Base-by-base conservation (phyloP, 1,140 invertebrate genomes). In the Drosophila carrolli region DNA sequence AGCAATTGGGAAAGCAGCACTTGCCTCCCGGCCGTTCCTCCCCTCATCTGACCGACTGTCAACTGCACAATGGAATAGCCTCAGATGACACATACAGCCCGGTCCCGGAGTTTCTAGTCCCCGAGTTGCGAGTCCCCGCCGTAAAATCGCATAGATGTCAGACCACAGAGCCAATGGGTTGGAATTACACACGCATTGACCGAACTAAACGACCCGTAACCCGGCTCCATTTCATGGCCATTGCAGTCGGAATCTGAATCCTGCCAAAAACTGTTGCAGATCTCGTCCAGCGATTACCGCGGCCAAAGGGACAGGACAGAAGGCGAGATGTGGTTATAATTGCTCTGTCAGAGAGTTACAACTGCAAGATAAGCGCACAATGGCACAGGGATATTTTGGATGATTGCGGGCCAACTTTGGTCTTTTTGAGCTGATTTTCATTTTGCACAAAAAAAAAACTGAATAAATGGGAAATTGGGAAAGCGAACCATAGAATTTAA, bases 61-160 rank as follows among this genome's bases (percentile, higher is more conserved):
- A 85, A 85, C 78, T 85, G 78, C 61, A 63, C 83, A 86, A 78
- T 78, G 82, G 76, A 86, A 78, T 78, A 75, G 76, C 73, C 59
- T 78, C 78, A 37, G 46, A 82, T 81, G 82, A 85, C 65, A 78
- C 72, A 67, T 53, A 51, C 58, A 55, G 14, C 48, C 5, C 27
- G 5, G 13, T 56, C 8, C n/a, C 32, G n/a, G 19, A 65, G 13
- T 67, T 29, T 23, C 37, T 11, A 27, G 3, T n/a, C 32, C 38
- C 65, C 47, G 29, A 66, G 44, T 11, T 68, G 35, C 51, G 46
- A 37, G 66, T 16, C 14, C 14, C 43, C 35, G 58, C 29, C 66
- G 54, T 72, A 71, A 71, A 72, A 72, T 72, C 43, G 55, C 59
- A 60, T 41, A 73, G 73, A 65, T 61, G 63, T 58, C 62, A 51